Percentiles rank a stretch among this genome's conserved stretches.
Conservation (phyloP, 1,140 invertebrate species). For the Leptinotarsa defecta region DNA sequence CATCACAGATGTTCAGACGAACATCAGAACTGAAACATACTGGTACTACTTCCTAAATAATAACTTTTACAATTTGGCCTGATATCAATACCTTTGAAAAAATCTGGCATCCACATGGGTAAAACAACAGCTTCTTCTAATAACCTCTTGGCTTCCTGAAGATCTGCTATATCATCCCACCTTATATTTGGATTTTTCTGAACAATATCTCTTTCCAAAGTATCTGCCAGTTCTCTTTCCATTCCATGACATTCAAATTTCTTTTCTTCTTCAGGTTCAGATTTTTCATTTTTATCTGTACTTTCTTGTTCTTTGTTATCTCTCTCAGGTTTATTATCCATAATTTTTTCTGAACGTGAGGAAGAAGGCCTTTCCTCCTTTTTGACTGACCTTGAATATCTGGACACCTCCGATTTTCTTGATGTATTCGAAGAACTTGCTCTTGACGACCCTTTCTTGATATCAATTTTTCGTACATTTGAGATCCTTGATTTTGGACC, state of each 20-base stretch:
- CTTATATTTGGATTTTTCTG: conserved; percentile 96
- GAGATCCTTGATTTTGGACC: conserved; percentile 44
- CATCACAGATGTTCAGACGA: no score
- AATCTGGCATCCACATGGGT: conserved; percentile 98
- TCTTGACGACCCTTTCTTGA: conserved; percentile 44
- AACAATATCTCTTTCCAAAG: conserved; percentile 94
- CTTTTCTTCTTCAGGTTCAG: conserved; percentile 77
- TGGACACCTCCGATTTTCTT: conserved; percentile 40
- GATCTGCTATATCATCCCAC: conserved; percentile 98
- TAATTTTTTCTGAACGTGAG: conserved; percentile 48
- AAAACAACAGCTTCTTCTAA: conserved; percentile 97
- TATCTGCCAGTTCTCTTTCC: conserved; percentile 93
- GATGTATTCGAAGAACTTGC: conserved; percentile 44
- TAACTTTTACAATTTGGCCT: neutral
- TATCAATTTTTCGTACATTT: conserved; percentile 46
- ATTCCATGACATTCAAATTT: conserved; percentile 90
- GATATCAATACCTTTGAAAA: conserved; percentile 76
- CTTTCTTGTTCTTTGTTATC: conserved; percentile 58
- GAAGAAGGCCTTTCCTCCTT: conserved; percentile 54
- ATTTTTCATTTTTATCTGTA: conserved; percentile 69
- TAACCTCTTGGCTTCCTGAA: conserved; percentile 91
- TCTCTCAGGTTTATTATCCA: conserved; percentile 43
- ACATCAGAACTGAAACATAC: no score
- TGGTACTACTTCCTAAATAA: no score
- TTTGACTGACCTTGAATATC: conserved; percentile 39